These are phyloP conservation scores for Cheilosia scutellata DNA, from an alignment of 2,888 invertebrate species.

Conservation along the genomic window DNA sequence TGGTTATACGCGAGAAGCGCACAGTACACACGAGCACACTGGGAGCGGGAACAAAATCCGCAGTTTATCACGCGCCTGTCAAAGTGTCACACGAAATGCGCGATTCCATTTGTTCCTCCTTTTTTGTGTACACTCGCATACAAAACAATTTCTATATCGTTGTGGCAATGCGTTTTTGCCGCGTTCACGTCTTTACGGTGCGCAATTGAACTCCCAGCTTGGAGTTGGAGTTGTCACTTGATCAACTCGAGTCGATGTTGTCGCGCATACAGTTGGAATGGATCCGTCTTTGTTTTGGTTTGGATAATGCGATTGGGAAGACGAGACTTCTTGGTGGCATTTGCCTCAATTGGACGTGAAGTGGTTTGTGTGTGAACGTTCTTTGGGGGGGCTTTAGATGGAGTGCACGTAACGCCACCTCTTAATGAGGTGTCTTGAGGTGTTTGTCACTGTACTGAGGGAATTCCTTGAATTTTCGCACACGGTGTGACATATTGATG, in stretches of 20 bases:
- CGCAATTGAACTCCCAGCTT: conserved; percentile 32
- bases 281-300: conserved; percentile 43
- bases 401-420: conserved; percentile 75
- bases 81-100: conserved; percentile 80
- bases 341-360: conserved; percentile 66
- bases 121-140: conserved; percentile 37
- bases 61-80: conserved; percentile 83
- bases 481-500: conserved; percentile 29
- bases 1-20: conserved; percentile 5
- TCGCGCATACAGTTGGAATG: conserved; percentile 43
- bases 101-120: conserved; percentile 75
- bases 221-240: conserved; percentile 66
- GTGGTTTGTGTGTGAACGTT: conserved; percentile 28
- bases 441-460: conserved; percentile 68
- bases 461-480: conserved; percentile 55
- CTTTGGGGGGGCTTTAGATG: conserved; percentile 55
- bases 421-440: conserved; percentile 71
- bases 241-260: conserved; percentile 51
- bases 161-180: conserved; percentile 16
- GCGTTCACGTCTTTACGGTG: background rate
- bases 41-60: conserved; percentile 73
- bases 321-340: conserved; percentile 73
- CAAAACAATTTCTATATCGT: conserved; percentile 14
- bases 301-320: conserved; percentile 30
- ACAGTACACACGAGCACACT: background rate